Base-by-base conservation (phyloP, 2,113 vertebrate species). In the Puffinus mauretanicus region DNA sequence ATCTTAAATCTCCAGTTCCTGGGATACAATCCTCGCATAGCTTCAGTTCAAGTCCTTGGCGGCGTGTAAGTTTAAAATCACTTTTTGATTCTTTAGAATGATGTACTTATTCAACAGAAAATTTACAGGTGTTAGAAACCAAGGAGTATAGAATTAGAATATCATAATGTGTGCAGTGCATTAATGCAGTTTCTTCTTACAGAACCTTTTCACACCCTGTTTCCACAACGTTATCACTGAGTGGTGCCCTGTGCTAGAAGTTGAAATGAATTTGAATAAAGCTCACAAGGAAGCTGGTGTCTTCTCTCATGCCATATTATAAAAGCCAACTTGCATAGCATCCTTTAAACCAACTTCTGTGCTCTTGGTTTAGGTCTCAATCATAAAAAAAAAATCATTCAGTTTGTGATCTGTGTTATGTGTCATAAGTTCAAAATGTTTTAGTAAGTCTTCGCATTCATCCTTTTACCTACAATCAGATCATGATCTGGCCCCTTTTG, bases 31-130 rank as follows among this genome's bases (percentile, higher is more conserved):
- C 95, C 98, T 51, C 98, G 42, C 66, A 91, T 99, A 81, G 98
- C 98, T 96, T 99, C 99, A 66, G 72, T 99, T 86, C 98, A 98
- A 97, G 99, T 99, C 93, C 97, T 97, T 55, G 99, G 99, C 10
- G 99, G 99, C 98, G 98, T 98, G 99, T 99, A 97, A 99, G 99
- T 99, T 83, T 85, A 73, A 69, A 80, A 65, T 70, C 6, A n/a
- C 20, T 54, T 89, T 77, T 85, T 92, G 64, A n/a, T 86, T 95
- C 58, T 84, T 84, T 80, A 65, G 70, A 82, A 34, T 82, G 9
- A 85, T 54, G 22, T 80, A 30, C 16, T 86, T 65, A 14, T 0
- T 92, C 27, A 87, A 18, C 30, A 65, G 64, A 34, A 81, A 71
- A 64, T 49, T 30, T 32, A 66, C 20, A 80, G 34, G 17, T 85